A percentile compares a stretch with the other conserved stretches of the same genome.
Conservation (phyloP, 1,140 invertebrate genomes). For the Pseudomyrmex gracilis region DNA sequence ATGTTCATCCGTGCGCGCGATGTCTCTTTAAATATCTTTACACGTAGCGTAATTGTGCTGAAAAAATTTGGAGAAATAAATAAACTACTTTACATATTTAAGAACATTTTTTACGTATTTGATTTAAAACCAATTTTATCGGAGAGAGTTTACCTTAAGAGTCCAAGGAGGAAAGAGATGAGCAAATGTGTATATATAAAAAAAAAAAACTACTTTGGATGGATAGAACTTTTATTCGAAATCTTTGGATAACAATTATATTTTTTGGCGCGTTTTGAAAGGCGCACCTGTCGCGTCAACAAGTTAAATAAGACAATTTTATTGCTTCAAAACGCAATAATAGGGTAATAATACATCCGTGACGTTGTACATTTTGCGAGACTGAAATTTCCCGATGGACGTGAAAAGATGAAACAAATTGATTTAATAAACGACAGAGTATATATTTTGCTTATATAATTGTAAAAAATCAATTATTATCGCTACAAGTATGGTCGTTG, state of each 20-base stretch:
- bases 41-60: constrained; percentile 2
- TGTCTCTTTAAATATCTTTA: constrained; percentile 35
- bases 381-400: not conserved
- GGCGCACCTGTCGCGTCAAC: not conserved
- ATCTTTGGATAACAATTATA: constrained; percentile 17
- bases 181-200: too few relatives aligned
- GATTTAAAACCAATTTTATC: not conserved
- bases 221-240: constrained; percentile 55
- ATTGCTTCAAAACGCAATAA: constrained; percentile 24
- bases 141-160: too few relatives aligned
- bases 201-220: constrained; percentile 22
- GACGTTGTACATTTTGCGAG: constrained; percentile 27
- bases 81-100: too few relatives aligned
- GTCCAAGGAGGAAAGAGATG: too few relatives aligned
- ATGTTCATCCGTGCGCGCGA: constrained; percentile 30
- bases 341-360: not conserved
- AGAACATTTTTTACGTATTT: not conserved
- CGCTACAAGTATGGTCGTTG: not conserved
- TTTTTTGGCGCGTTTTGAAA: not conserved
- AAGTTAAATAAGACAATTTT: not conserved
- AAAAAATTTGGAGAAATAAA: not conserved
- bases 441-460: constrained; percentile 8
- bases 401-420: constrained; percentile 15
- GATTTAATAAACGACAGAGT: not conserved
- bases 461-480: constrained; percentile 43